Evolutionary conservation across 2,888 invertebrate genomes (phyloP).

Genomic region (Phalera bucephala): DNA sequence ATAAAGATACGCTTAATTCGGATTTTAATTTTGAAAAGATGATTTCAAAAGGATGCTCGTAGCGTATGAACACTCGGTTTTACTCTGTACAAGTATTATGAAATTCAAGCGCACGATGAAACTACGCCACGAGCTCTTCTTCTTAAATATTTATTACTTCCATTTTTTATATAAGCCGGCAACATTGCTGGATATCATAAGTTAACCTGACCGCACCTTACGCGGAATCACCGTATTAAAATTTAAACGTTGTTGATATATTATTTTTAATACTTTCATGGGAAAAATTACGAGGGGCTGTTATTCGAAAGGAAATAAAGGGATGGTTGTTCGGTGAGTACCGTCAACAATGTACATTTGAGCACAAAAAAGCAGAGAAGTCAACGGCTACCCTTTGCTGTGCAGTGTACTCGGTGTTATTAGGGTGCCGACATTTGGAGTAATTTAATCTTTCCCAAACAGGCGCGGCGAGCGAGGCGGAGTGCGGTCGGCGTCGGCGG

Average conservation of each 20-base stretch:
- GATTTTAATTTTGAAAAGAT: conserved; percentile 8
- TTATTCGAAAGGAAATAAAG: conserved; percentile 22
- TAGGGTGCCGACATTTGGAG: conserved; percentile 50
- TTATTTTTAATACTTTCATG: no score
- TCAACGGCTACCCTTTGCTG: conserved; percentile 31
- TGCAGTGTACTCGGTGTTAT: conserved; percentile 34
- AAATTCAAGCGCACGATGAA: neutral
- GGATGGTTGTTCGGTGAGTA: conserved; percentile 37
- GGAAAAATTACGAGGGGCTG: no score
- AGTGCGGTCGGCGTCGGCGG: conserved; percentile 33
- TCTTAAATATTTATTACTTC: neutral
- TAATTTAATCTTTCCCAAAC: conserved; percentile 64
- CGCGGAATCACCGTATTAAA: no score
- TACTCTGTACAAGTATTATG: conserved; percentile 4
- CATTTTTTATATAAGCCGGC: neutral
- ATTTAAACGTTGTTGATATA: no score
- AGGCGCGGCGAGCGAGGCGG: conserved; percentile 22
- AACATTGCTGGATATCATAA: no score
- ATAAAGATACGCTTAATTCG: neutral
- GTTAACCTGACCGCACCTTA: no score
- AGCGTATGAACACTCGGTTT: neutral
- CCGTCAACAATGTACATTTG: conserved; percentile 33
- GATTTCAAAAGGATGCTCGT: conserved; percentile 1
- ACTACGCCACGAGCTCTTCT: neutral
- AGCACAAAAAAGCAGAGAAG: conserved; percentile 40